These are phyloP conservation scores for Spisula subtruncata DNA, from an alignment of 2,888 invertebrate species.

Conservation along the genomic window DNA sequence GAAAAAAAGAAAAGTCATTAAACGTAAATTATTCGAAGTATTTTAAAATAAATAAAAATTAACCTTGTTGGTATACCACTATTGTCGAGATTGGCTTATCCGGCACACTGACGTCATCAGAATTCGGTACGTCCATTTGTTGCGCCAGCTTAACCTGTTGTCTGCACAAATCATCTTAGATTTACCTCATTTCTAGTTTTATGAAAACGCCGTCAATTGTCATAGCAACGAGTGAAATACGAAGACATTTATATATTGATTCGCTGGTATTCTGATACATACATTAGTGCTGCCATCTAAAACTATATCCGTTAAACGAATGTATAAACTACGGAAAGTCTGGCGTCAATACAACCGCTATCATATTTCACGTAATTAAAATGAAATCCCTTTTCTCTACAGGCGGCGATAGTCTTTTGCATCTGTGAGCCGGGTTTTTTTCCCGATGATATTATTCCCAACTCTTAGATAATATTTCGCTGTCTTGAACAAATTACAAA, in stretches of 20 bases:
- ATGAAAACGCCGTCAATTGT: slow-evolving; percentile 25
- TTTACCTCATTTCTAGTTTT: not conserved
- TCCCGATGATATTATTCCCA: not conserved
- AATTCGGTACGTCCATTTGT: slow-evolving; percentile 33
- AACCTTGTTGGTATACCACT: slow-evolving; percentile 36
- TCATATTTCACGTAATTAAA: slow-evolving; percentile 1
- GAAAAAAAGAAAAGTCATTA: no score
- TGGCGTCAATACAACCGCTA: not conserved
- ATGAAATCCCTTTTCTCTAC: not conserved
- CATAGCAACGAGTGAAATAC: slow-evolving; percentile 29
- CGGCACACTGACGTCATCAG: not conserved
- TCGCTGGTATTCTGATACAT: slow-evolving; percentile 3
- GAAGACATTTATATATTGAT: slow-evolving; percentile 8
- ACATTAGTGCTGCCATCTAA: not conserved
- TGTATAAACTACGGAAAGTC: not conserved
- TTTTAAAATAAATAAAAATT: not conserved
- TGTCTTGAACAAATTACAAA: not conserved
- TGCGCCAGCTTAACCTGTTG: not conserved
- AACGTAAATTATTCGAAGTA: not conserved
- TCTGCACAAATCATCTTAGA: slow-evolving; percentile 26
- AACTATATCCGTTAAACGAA: slow-evolving; percentile 8
- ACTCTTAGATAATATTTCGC: not conserved
- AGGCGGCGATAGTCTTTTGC: not conserved
- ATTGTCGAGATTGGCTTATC: slow-evolving; percentile 22
- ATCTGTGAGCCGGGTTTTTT: not conserved